A percentile compares a stretch with the other conserved stretches of the same genome.
These are phyloP conservation scores for Antheraea mylitta DNA, from an alignment of 1,140 invertebrate species.

Conservation along the genomic window DNA sequence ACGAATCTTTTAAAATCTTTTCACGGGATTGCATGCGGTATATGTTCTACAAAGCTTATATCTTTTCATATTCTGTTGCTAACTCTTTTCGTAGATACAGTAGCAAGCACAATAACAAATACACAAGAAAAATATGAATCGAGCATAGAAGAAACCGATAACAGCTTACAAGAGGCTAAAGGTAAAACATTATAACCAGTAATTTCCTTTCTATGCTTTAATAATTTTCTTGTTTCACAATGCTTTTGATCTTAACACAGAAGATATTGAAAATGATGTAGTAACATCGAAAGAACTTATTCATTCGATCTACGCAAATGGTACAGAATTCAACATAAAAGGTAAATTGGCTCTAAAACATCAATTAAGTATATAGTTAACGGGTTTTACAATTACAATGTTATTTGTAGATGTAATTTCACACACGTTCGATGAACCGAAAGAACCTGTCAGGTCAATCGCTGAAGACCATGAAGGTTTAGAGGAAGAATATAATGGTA, in stretches of 20 bases:
- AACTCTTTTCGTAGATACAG: slow-evolving; percentile 31
- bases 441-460: slow-evolving; percentile 19
- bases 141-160: slow-evolving; percentile 12
- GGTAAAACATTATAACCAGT: slow-evolving; percentile 23
- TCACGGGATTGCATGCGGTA: slow-evolving; percentile 17
- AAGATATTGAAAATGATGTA: neutral
- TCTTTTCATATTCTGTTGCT: slow-evolving; percentile 30
- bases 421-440: slow-evolving; percentile 26
- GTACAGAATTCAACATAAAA: neutral
- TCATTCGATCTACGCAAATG: neutral
- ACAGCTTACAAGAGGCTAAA: slow-evolving; percentile 21
- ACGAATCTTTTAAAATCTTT: neutral
- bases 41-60: slow-evolving; percentile 4
- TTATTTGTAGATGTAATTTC: slow-evolving; percentile 34
- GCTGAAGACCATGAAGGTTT: slow-evolving; percentile 36
- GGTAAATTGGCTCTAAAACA: slow-evolving; percentile 11
- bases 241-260: neutral
- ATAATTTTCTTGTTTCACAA: neutral
- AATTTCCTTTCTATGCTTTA: neutral
- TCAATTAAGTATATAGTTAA: slow-evolving; percentile 9
- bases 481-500: slow-evolving; percentile 22
- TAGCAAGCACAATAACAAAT: slow-evolving; percentile 35
- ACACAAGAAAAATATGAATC: slow-evolving; percentile 44
- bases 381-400: neutral
- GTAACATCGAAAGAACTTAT: neutral